Percentiles rank a stretch among this genome's conserved stretches.
Evolutionary conservation across 2,113 vertebrate species (phyloP).

Genomic region (Sula dactylatra): DNA sequence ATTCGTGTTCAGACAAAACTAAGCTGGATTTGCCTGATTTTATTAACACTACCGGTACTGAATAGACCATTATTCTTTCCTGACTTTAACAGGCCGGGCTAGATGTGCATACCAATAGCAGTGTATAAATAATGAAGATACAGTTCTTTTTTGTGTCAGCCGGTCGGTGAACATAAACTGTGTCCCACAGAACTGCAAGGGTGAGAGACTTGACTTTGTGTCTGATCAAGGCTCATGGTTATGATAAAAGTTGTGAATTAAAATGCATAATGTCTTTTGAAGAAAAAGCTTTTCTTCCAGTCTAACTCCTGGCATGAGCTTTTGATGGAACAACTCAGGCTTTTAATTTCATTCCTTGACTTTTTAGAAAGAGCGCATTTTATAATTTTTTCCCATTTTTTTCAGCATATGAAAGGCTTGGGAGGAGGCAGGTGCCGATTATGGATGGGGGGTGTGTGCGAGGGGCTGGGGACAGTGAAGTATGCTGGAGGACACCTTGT

Average conservation of each 20-base stretch:
- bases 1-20: conserved; percentile 66
- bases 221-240: neutral
- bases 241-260: conserved; percentile 27
- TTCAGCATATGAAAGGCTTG: neutral
- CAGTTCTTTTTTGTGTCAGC: conserved; percentile 23
- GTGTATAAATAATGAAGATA: conserved; percentile 48
- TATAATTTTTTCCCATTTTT: neutral
- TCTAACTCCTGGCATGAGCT: neutral
- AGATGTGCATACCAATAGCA: conserved; percentile 37
- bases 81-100: conserved; percentile 35
- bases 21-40: conserved; percentile 58
- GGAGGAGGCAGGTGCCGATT: neutral
- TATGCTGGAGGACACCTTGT: neutral
- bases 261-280: conserved; percentile 17
- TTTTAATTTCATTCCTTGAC: neutral
- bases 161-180: neutral
- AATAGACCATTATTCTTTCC: conserved; percentile 57
- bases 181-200: neutral
- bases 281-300: conserved; percentile 18
- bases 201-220: neutral
- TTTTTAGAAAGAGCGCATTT: neutral
- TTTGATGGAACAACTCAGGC: neutral
- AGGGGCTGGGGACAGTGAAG: neutral
- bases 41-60: conserved; percentile 35
- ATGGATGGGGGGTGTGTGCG: neutral